These are phyloP conservation scores for Antennarius striatus DNA, from an alignment of 2,113 vertebrate species.

Conservation along the genomic window DNA sequence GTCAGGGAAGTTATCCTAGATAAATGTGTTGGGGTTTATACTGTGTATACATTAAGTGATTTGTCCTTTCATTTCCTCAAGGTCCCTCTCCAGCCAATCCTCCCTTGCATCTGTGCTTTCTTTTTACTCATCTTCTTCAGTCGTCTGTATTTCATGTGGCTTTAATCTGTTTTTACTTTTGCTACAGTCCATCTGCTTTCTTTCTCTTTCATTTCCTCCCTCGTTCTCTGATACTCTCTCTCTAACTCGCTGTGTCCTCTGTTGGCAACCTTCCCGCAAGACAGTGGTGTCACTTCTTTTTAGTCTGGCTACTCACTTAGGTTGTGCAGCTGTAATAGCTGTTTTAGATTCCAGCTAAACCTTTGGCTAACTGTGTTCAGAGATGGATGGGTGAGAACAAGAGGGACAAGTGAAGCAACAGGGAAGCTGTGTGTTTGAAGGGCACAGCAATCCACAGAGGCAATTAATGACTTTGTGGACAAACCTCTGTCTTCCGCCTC, in stretches of 20 bases:
- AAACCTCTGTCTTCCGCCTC: slow-evolving; percentile 62
- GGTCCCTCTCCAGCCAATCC: not conserved
- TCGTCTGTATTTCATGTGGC: not conserved
- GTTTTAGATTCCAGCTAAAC: slow-evolving; percentile 75
- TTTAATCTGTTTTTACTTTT: slow-evolving; percentile 25
- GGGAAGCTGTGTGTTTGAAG: slow-evolving; percentile 42
- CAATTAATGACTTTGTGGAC: slow-evolving; percentile 73
- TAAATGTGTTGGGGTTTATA: too few species aligned
- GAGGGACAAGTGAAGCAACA: slow-evolving; percentile 24
- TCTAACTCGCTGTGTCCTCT: slow-evolving; percentile 65
- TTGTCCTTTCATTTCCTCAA: not conserved
- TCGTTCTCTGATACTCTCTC: slow-evolving; percentile 19
- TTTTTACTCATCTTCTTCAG: not conserved
- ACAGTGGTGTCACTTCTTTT: slow-evolving; percentile 78
- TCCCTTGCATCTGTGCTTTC: slow-evolving; percentile 1
- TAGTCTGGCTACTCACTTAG: slow-evolving; percentile 62
- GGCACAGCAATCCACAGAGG: slow-evolving; percentile 47
- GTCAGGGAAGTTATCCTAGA: too few species aligned
- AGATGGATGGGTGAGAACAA: slow-evolving; percentile 45
- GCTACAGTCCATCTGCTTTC: slow-evolving; percentile 51
- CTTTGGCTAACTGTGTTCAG: slow-evolving; percentile 65
- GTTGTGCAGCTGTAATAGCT: slow-evolving; percentile 70
- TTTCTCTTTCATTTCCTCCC: slow-evolving; percentile 9
- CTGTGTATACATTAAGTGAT: too few species aligned
- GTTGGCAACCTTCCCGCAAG: slow-evolving; percentile 76